phyloP scores from a whole-genome alignment of 2,888 invertebrate species.

The Apeira syringaria region DNA sequence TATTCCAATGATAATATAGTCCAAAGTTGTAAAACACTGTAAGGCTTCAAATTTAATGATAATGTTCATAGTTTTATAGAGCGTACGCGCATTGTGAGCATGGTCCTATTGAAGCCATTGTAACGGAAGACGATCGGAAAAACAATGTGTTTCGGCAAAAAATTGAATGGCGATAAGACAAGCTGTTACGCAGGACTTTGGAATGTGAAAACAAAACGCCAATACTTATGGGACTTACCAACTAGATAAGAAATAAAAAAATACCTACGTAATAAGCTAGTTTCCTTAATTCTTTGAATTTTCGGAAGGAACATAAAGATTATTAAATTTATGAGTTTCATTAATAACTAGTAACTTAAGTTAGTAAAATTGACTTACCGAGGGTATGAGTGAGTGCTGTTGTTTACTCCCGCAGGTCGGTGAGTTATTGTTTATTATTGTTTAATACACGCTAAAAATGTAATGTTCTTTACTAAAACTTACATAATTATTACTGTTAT shows the following conservation, averaged over 20 bases:
- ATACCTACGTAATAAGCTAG: too few relatives aligned
- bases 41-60: conserved; percentile 50
- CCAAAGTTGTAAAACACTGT: conserved; percentile 17
- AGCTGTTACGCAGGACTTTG: conserved; percentile 50
- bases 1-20: conserved; percentile 38
- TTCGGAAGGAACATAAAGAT: too few relatives aligned
- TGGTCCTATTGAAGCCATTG: conserved; percentile 66
- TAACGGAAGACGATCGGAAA: conserved; percentile 60
- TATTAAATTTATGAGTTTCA: too few relatives aligned
- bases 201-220: conserved; percentile 29
- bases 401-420: too few relatives aligned
- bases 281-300: too few relatives aligned
- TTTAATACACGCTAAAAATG: too few relatives aligned
- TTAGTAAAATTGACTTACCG: too few relatives aligned
- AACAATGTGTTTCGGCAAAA: conserved; percentile 54
- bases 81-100: conserved; percentile 73
- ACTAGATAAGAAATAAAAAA: background rate
- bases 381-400: too few relatives aligned
- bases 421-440: too few relatives aligned
- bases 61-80: conserved; percentile 72
- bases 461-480: too few relatives aligned
- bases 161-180: conserved; percentile 50
- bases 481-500: too few relatives aligned
- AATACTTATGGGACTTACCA: background rate
- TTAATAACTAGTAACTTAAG: too few relatives aligned